A percentile compares a stretch with the other conserved stretches of the same genome.
Evolutionary conservation across 2,888 invertebrate genomes (phyloP).

Genomic region (Andrena haemorrhoa): DNA sequence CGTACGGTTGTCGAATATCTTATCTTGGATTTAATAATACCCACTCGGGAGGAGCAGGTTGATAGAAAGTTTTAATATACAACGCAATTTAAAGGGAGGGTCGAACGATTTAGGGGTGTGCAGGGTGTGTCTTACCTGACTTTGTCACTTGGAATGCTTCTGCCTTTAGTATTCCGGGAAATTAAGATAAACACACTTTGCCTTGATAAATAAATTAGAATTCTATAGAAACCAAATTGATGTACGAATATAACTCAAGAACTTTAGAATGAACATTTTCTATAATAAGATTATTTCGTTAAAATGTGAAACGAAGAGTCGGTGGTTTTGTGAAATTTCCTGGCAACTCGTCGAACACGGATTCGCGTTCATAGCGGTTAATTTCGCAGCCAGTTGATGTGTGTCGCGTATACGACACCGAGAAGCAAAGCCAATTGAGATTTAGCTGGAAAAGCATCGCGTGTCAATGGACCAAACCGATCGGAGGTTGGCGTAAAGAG

Average conservation of each 20-base stretch:
- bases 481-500: not conserved
- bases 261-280: too few species aligned
- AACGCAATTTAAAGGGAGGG: not conserved
- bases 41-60: not conserved
- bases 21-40: not conserved
- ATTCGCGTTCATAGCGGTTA: constrained; percentile 12
- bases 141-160: too few species aligned
- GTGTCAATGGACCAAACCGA: constrained; percentile 5
- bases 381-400: constrained; percentile 28
- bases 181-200: too few species aligned
- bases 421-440: constrained; percentile 51
- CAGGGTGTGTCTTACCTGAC: too few species aligned
- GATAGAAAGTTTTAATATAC: constrained; percentile 2
- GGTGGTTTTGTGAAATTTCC: not conserved
- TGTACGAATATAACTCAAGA: too few species aligned
- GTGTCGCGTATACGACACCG: not conserved
- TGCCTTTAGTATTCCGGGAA: too few species aligned
- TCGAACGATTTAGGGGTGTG: not conserved
- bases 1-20: not conserved
- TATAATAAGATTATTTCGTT: too few species aligned
- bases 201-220: too few species aligned
- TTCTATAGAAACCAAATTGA: too few species aligned
- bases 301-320: not conserved
- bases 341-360: not conserved
- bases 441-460: constrained; percentile 1